Evolutionary conservation across 2,113 vertebrate genomes (phyloP).

Genomic region (Calidris pugnax): DNA sequence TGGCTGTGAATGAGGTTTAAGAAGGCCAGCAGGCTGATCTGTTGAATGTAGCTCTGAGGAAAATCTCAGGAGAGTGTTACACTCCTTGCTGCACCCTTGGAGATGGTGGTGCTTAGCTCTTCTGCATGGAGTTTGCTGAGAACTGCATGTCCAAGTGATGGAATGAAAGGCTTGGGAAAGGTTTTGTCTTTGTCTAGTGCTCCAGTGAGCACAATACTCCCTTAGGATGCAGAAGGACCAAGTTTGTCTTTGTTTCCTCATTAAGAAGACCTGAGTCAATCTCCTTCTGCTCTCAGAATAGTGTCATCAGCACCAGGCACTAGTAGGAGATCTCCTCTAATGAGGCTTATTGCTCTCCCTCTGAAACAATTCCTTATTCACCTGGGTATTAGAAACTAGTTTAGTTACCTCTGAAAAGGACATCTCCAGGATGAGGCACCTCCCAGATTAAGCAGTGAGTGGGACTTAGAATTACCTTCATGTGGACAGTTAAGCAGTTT

Average conservation of each 20-base stretch:
- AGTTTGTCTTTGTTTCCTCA: neutral
- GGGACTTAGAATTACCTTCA: neutral
- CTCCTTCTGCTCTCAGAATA: neutral
- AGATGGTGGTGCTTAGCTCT: neutral
- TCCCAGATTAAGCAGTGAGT: neutral
- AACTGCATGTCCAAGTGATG: neutral
- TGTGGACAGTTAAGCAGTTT: neutral
- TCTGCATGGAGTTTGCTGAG: neutral
- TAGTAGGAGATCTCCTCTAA: neutral
- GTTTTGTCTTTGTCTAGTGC: neutral
- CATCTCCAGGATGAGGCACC: neutral
- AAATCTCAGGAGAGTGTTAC: neutral
- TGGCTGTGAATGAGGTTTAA: neutral
- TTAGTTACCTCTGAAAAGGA: neutral
- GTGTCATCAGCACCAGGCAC: neutral
- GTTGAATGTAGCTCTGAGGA: neutral
- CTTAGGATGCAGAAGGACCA: neutral
- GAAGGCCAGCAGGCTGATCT: neutral
- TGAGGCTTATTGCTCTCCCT: neutral
- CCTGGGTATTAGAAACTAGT: neutral
- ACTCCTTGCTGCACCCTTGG: neutral
- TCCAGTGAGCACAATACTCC: neutral
- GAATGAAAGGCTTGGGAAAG: neutral
- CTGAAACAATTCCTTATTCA: neutral
- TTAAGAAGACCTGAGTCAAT: neutral